phyloP scores from a whole-genome alignment of 2,888 invertebrate species.

The Noctua janthe region DNA sequence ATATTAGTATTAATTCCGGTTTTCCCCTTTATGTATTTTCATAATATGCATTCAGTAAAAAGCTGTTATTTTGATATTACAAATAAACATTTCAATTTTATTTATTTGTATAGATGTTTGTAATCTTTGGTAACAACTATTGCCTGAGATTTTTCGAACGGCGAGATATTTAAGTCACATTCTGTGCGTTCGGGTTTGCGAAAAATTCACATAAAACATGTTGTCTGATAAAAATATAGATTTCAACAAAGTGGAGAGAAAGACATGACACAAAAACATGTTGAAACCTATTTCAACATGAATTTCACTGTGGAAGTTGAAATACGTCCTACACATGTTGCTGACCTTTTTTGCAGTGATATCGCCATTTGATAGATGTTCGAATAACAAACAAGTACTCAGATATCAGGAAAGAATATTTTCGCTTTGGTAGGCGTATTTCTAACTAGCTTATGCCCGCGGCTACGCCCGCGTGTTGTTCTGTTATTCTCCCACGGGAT shows the following conservation, averaged over 20 bases:
- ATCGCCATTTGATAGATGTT: not conserved
- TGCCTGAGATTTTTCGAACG: constrained; percentile 16
- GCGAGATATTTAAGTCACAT: not conserved
- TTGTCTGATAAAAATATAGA: not conserved
- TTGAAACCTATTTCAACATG: not conserved
- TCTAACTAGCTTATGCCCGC: not conserved
- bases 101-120: not conserved
- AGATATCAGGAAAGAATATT: not conserved
- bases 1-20: too few species aligned
- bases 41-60: too few species aligned
- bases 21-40: too few species aligned
- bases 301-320: not conserved
- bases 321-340: not conserved
- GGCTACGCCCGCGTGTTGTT: too few species aligned
- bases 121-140: constrained; percentile 43
- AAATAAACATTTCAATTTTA: too few species aligned
- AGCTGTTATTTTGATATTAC: too few species aligned
- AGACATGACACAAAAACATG: not conserved
- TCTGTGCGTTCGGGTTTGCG: not conserved
- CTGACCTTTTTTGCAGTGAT: not conserved
- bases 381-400: not conserved
- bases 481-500: too few species aligned
- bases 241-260: not conserved
- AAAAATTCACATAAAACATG: not conserved
- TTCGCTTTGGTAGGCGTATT: not conserved